Evolutionary conservation across 1,140 invertebrate genomes (phyloP).

Genomic region (Drosophila insularis): DNA sequence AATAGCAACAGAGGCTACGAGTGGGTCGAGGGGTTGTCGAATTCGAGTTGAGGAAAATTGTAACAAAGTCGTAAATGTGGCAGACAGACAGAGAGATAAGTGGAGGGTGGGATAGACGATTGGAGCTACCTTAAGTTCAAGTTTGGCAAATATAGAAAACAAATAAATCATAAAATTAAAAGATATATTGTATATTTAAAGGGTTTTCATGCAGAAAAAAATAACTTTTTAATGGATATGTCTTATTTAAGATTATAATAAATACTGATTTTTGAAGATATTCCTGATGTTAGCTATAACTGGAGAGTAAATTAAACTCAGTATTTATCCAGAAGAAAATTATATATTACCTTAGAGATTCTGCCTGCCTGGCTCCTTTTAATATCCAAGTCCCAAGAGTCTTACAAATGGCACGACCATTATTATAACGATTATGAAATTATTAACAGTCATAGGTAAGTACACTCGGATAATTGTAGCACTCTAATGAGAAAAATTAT

Average conservation of each 20-base stretch:
- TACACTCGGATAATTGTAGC: too few species aligned
- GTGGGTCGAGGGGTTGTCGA: constrained; percentile 13
- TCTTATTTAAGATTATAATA: not conserved
- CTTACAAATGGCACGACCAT: too few species aligned
- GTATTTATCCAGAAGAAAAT: too few species aligned
- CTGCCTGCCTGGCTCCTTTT: too few species aligned
- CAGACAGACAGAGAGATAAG: not conserved
- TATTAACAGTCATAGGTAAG: too few species aligned
- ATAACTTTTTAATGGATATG: not conserved
- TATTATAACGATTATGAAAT: too few species aligned
- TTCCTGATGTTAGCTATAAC: too few species aligned
- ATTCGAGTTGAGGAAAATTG: constrained; percentile 44
- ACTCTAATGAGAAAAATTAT: too few species aligned
- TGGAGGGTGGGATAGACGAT: not conserved
- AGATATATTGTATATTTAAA: constrained; percentile 34
- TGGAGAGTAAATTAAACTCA: too few species aligned
- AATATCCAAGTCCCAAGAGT: too few species aligned
- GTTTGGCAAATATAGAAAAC: constrained; percentile 60
- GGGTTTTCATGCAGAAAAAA: not conserved
- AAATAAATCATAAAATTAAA: constrained; percentile 47
- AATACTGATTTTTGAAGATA: too few species aligned
- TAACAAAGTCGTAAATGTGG: constrained; percentile 29
- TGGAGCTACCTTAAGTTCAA: constrained; percentile 60
- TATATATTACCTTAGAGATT: too few species aligned
- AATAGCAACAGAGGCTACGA: constrained; percentile 13